Evolutionary conservation across 2,113 vertebrate genomes (phyloP).

Genomic region (Cavia porcellus): DNA sequence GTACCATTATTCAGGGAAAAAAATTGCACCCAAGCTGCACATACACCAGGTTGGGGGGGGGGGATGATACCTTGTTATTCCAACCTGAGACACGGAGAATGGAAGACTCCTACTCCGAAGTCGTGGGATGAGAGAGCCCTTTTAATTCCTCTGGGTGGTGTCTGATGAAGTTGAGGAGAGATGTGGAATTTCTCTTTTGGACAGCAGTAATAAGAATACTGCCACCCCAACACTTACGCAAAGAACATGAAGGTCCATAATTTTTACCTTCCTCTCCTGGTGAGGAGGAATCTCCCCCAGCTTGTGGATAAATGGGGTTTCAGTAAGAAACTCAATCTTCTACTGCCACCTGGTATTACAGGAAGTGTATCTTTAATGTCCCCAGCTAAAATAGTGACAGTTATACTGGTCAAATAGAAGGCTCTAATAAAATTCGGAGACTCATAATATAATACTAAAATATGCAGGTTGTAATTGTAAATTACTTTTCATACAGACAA

Average conservation of each 20-base stretch:
- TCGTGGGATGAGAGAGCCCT: fast-evolving
- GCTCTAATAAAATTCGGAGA: not conserved
- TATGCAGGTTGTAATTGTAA: not conserved
- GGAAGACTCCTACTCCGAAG: not conserved
- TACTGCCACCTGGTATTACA: not conserved
- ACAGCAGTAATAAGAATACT: not conserved
- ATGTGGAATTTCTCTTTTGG: not conserved
- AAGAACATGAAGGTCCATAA: too few species aligned
- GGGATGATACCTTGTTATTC: not conserved
- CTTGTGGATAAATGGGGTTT: not conserved
- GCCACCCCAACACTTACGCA: not conserved
- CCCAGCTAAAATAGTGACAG: not conserved
- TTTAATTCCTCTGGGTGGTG: too few species aligned
- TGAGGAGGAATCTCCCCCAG: not conserved
- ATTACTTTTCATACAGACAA: not conserved
- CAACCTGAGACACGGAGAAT: not conserved
- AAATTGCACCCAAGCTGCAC: fast-evolving
- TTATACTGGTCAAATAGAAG: not conserved
- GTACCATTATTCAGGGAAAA: not conserved
- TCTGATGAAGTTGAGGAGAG: not conserved
- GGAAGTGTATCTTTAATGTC: not conserved
- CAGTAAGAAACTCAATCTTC: not conserved
- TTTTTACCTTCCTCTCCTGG: not conserved
- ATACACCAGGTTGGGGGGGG: not conserved
- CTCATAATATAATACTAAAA: not conserved